Base-by-base conservation (phyloP, 2,797 vertebrate genomes). In the Geotrypetes seraphini region DNA sequence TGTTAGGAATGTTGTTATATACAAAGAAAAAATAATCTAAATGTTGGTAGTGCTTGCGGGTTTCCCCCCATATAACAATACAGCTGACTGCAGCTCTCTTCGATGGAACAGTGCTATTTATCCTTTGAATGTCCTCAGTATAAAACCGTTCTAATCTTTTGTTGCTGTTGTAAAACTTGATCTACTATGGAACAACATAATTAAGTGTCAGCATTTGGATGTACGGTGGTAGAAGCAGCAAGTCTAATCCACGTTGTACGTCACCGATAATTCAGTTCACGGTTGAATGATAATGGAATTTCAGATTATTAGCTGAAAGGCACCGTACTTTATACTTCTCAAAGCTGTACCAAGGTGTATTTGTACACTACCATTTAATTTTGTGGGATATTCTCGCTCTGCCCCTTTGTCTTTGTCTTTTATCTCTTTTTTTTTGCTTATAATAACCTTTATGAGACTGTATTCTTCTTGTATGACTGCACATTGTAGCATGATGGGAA, bases 71-170 rank as follows among this genome's bases (percentile, higher is more conserved):
- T 59, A 64, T 54, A 52, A 66, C 33, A 43, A 33, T 36, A 38
- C 47, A 72, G 50, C 45, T 66, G 61, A 71, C 49, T 66, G 31
- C 32, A 11, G 1, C 48, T 65, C 38, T 33, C 42, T 48, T 49
- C 32, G 54, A 27, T 13, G 69, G 57, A 19, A 39, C 34, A 46
- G 27, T 7, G 1, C 53, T 63, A 47, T 69, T 78, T 73, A 78
- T 75, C 60, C 65, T 70, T 54, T 59, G 54, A 62, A 64, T 34
- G 52, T 71, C 57, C 73, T 47, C 52, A 44, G 2, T 45, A 70
- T 61, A 73, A 75, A 75, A 60, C 36, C 17, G 10, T 58, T 71
- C 74, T 71, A 78, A 80, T 83, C 72, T 68, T 75, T 69, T 71
- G 71, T 66, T 65, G 61, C 50, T 44, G 54, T 41, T 71, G 54